These are phyloP conservation scores for Dallia pectoralis DNA, from an alignment of 2,797 vertebrate species.

Conservation along the genomic window DNA sequence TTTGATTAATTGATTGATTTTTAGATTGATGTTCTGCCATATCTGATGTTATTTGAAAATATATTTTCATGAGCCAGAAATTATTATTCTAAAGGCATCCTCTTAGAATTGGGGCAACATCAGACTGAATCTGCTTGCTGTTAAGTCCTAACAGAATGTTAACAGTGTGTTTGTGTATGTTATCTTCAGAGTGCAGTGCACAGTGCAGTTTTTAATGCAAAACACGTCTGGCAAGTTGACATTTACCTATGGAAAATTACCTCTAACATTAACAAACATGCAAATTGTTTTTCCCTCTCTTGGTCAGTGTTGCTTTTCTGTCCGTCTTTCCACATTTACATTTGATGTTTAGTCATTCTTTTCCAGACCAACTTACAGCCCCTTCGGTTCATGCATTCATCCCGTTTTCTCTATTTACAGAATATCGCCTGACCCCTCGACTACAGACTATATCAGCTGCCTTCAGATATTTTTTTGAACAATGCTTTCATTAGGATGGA, in stretches of 20 bases:
- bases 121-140: not conserved
- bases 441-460: too few relatives aligned
- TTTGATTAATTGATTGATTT: too few relatives aligned
- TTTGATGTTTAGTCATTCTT: conserved; percentile 17
- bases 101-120: not conserved
- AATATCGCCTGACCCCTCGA: too few relatives aligned
- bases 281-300: conserved; percentile 45
- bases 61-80: conserved; percentile 4
- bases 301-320: conserved; percentile 45
- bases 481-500: too few relatives aligned
- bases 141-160: not conserved
- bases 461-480: too few relatives aligned
- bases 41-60: not conserved
- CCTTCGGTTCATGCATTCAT: too few relatives aligned
- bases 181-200: not conserved
- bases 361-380: conserved; percentile 35
- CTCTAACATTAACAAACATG: conserved; percentile 56
- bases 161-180: not conserved
- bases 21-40: too few relatives aligned
- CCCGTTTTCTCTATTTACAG: too few relatives aligned
- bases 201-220: conserved; percentile 48
- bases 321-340: conserved; percentile 20
- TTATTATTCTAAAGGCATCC: not conserved
- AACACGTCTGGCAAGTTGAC: conserved; percentile 52
- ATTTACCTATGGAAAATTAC: conserved; percentile 47